Evolutionary conservation across 2,797 vertebrate species (phyloP).

Genomic region (Cetoscarus ocellatus): DNA sequence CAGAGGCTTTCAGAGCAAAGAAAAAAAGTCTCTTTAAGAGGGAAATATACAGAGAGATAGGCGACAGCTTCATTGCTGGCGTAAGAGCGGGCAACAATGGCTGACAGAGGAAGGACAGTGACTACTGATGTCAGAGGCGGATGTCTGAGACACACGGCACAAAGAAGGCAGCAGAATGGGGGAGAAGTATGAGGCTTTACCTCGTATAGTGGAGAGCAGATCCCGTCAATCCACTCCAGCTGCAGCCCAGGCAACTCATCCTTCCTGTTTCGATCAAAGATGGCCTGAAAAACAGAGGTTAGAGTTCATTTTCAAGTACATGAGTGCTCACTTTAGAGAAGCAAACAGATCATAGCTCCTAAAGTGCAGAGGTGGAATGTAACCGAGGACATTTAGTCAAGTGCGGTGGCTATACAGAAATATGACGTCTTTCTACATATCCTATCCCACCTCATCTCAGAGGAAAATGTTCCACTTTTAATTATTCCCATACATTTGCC

Average conservation of each 20-base stretch:
- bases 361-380: neutral
- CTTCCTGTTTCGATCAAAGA: conserved; percentile 99
- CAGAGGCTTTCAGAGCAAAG: conserved; percentile 42
- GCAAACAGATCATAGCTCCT: neutral
- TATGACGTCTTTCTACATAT: too few relatives aligned
- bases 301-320: conserved; percentile 17
- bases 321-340: neutral
- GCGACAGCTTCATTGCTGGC: conserved; percentile 58
- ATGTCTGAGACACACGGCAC: conserved; percentile 23
- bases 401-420: neutral
- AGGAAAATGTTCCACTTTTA: neutral
- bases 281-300: conserved; percentile 88
- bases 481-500: too few relatives aligned
- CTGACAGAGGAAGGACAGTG: conserved; percentile 39
- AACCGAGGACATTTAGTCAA: neutral
- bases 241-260: conserved; percentile 97
- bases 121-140: conserved; percentile 55
- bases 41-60: conserved; percentile 46
- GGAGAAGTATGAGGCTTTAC: conserved; percentile 78
- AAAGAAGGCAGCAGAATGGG: conserved; percentile 32
- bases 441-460: neutral
- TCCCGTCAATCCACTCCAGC: conserved; percentile 98
- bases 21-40: conserved; percentile 16
- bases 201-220: conserved; percentile 96
- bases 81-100: conserved; percentile 59